Evolutionary conservation across 1,140 invertebrate species (phyloP), one percentile per base, ranked within the genome.

Genomic region (Halyomorpha halys): DNA sequence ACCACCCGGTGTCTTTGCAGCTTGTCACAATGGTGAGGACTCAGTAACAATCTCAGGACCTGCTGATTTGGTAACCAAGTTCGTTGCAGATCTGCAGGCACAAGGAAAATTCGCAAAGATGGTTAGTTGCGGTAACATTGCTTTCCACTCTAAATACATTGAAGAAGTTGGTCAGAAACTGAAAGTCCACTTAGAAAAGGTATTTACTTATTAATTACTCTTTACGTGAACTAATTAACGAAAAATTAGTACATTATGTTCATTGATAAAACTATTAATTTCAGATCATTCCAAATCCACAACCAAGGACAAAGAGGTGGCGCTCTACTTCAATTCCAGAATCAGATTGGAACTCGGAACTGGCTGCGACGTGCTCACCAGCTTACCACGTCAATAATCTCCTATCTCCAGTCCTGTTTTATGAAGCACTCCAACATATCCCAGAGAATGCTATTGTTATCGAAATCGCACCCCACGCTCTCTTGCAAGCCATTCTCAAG

Each of bases 301-400:
- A 89, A 73, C 83, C 82, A 45, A 82, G 95, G 56, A 83, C 86
- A 2, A 68, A 80, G 0, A 83, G 82, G 66, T 99, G 96, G 95
- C 80, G 98, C 21, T 94, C 91, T 65, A 89, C 89, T 16, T 97
- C 94, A 13, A 87, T 98, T 67, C 90, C 92, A 0, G 85, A 94
- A 75, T 76, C 77, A 0, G 79, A 84, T n/a, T 96, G 93, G 92
- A 77, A 80, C 23, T 81, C 83, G 0, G 79, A 86, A 0, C 70
- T 91, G 69, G 90, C 92, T 0, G 81, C 86, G 70, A 78, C 84
- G 61, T 94, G 90, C 45, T 94, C 92, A 51, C 85, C 91, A 8
- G 90, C 87, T 23, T 99, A 99, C 76, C 91, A 96, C 74, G 93
- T 96, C 0, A 97, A 97, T 78, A 99, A 98, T 76, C 78, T 98